These are phyloP conservation scores for Gymnoscopelus braueri DNA, from an alignment of 2,797 vertebrate species.

Conservation along the genomic window DNA sequence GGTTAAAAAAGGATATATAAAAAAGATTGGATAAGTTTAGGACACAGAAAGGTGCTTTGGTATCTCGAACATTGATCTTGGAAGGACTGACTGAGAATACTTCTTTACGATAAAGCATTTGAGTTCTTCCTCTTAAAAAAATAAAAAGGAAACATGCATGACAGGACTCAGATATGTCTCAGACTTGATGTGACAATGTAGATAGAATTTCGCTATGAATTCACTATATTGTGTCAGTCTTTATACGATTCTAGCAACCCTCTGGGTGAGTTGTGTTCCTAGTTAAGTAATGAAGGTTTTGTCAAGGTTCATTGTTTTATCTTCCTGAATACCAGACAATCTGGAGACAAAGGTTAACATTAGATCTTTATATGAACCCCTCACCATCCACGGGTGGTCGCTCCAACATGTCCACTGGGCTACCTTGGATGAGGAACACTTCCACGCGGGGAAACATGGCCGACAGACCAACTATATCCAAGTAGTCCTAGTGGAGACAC, in stretches of 20 bases:
- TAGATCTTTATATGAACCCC: constrained; percentile 12
- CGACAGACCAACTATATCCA: constrained; percentile 84
- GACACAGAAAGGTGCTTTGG: neutral
- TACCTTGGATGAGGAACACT: constrained; percentile 86
- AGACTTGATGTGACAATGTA: no score
- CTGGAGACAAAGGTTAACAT: no score
- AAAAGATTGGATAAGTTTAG: no score
- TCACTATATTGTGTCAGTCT: no score
- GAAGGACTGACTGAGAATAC: neutral
- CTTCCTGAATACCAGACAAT: neutral
- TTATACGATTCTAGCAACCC: no score
- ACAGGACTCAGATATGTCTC: no score
- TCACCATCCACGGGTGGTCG: constrained; percentile 83
- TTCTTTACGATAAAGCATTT: neutral
- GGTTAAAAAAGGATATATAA: no score
- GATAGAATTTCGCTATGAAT: no score
- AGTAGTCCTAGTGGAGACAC: constrained; percentile 80
- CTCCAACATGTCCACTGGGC: constrained; percentile 86
- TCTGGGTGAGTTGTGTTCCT: neutral
- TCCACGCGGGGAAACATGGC: constrained; percentile 85
- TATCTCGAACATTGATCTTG: neutral
- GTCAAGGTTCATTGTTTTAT: no score
- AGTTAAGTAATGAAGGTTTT: neutral
- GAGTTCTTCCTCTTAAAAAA: neutral
- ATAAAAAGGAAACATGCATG: no score